Evolutionary conservation across 2,113 vertebrate genomes (phyloP), one percentile per base, ranked within the genome.

Genomic region (Pterocles orientalis): DNA sequence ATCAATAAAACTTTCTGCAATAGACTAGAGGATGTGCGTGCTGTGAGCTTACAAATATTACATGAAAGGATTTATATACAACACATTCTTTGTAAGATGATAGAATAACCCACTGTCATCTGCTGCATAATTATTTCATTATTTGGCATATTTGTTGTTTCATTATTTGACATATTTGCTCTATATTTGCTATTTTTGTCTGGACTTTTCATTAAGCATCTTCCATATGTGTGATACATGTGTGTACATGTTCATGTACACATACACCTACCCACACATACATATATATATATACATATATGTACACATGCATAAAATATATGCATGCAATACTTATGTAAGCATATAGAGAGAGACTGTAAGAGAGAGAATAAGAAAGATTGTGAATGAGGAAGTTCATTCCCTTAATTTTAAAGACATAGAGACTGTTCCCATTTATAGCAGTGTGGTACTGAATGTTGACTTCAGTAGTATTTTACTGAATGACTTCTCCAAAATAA

Each of bases 1-100:
- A 97, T 97, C 92, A 96, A 95, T 96, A 95, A 95, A 94, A 76
- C 57, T 56, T 61, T 83, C 85, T 97, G 54, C 90, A 95, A 69
- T 57, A 91, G 82, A 93, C 26, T 73, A 81, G 39, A 94, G 64
- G 36, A 62, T 91, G 51, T 94, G 62, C 31, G 70, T 96, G 78
- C 89, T 91, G 39, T 87, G 50, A 48, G 82, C 56, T 96, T 96
- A 96, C 86, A 97, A 96, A 95, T 97, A 94, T 94, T 94, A 90
- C 56, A 92, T 85, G 33, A 96, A 94, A 94, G 19, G 26, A 28
- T 90, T 94, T 68, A 41, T 48, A 91, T 57, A 83, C 12, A 94
- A 76, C 31, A 60, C n/a, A 57, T 94, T 70, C 85, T 88, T 60
- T 85, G 15, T 81, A 94, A 89, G 23, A 57, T 56, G 6, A 4